Evolutionary conservation across 2,888 invertebrate species (phyloP), one percentile per base, ranked within the genome.

Genomic region (Lepidonotus clava): DNA sequence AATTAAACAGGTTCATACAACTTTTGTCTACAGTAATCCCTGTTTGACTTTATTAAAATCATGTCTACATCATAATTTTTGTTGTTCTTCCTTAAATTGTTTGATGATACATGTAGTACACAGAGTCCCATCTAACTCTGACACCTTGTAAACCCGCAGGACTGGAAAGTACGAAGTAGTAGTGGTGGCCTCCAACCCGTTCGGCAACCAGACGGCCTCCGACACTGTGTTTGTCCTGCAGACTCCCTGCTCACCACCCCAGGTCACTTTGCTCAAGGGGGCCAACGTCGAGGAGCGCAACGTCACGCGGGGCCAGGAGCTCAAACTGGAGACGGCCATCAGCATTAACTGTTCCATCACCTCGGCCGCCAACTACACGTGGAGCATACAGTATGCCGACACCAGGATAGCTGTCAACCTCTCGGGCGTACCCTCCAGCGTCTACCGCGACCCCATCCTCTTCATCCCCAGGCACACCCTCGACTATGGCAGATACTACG

Each of bases 121-220:
- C n/a, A n/a, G n/a, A n/a, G n/a, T n/a, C n/a, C n/a, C n/a, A n/a
- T 46, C 46, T 18, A 11, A 18, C 46, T 18, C 46, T 46, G 46
- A 46, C 71, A 4, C n/a, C 71, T 18, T 71, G 71, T 38, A 11
- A 11, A 18, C 46, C 46, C 18, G 32, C 91, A 94, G 94, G 38
- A 88, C 90, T 85, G 92, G 92, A 34, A 91, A 91, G 46, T 94
- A 92, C 86, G 89, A 89, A 32, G 90, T 94, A 21, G 89, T 90
- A 5, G 89, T 93, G 67, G 87, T 89, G 41, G 92, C 92, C 0
- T 84, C 87, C 53, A 94, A 93, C 86, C 89, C 89, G 11, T 90
- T 93, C 18, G 91, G 93, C 80, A 89, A 88, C n/a, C 89, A 87
- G 28, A 89, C 90, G n/a, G 90, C 90, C 5, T 89, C 87, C 5